A percentile compares a stretch with the other conserved stretches of the same genome.
phyloP scores from a whole-genome alignment of 2,888 invertebrate species.

The Phyllotreta striolata region DNA sequence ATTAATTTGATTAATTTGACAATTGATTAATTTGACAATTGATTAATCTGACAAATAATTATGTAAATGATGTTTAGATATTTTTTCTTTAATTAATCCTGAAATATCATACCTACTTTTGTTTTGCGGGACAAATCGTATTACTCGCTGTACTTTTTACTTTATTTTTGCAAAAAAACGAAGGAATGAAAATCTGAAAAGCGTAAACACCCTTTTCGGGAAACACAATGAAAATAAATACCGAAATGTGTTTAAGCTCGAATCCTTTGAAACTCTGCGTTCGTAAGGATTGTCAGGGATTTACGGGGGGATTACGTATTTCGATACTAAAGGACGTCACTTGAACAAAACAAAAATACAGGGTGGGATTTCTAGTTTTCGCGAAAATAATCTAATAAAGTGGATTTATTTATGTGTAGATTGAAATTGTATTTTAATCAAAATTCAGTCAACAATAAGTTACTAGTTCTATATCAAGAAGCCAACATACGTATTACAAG shows the following conservation, averaged over 20 bases:
- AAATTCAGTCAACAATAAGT: too few relatives aligned
- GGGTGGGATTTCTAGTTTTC: slow-evolving; percentile 3
- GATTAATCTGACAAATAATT: too few relatives aligned
- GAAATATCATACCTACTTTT: too few relatives aligned
- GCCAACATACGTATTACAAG: too few relatives aligned
- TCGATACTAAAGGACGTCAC: slow-evolving; percentile 40
- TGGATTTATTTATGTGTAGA: too few relatives aligned
- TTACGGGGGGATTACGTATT: slow-evolving; percentile 45
- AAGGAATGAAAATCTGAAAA: slow-evolving; percentile 39
- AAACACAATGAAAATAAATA: slow-evolving; percentile 50
- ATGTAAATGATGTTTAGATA: too few relatives aligned
- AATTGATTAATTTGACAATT: too few relatives aligned
- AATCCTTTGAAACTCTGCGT: slow-evolving; percentile 49
- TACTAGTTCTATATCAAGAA: too few relatives aligned
- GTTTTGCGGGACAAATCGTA: too few relatives aligned
- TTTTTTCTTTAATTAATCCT: too few relatives aligned
- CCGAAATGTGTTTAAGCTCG: slow-evolving; percentile 48
- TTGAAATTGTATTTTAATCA: too few relatives aligned
- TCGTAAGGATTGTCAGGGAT: slow-evolving; percentile 46
- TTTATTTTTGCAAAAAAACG: slow-evolving; percentile 7
- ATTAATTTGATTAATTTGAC: too few relatives aligned
- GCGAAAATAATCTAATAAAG: background rate
- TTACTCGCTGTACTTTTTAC: background rate
- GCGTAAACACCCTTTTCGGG: slow-evolving; percentile 40
- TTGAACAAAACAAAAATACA: slow-evolving; percentile 27